Conservation (phyloP, 2,888 invertebrate species). For the Cepaea hortensis region DNA sequence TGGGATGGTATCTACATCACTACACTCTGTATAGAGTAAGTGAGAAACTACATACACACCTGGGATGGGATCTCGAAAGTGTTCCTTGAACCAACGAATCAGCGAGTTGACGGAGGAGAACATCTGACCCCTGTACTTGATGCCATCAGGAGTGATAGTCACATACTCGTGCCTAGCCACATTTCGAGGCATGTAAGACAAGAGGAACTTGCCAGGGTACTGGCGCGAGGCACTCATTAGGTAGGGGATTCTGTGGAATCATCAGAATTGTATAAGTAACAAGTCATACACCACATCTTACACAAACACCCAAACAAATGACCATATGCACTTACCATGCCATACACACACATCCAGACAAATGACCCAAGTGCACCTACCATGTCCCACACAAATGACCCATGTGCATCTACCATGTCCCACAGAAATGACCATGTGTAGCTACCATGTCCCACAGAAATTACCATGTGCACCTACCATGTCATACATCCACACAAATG, state of each 20-base stretch:
- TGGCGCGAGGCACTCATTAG: constrained; percentile 67
- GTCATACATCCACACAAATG: no score
- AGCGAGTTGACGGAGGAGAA: constrained; percentile 88
- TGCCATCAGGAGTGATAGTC: constrained; percentile 93
- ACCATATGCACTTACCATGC: background rate
- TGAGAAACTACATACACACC: constrained; percentile 53
- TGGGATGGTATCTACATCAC: no score
- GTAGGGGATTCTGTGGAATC: constrained; percentile 73
- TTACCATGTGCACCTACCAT: no score
- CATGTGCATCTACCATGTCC: no score
- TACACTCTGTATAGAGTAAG: no score
- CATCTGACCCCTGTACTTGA: constrained; percentile 87
- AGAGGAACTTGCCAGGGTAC: constrained; percentile 84
- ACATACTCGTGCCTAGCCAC: constrained; percentile 93
- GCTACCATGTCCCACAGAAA: no score
- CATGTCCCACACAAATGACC: no score
- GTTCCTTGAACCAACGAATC: constrained; percentile 98
- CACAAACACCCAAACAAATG: no score
- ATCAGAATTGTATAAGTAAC: no score
- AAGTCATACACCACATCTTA: no score
- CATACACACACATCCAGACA: background rate
- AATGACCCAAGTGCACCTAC: background rate
- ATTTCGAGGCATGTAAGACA: constrained; percentile 93
- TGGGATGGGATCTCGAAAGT: constrained; percentile 89
- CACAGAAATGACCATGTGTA: no score